phyloP scores from a whole-genome alignment of 2,797 vertebrate species.

The Chelmon rostratus region DNA sequence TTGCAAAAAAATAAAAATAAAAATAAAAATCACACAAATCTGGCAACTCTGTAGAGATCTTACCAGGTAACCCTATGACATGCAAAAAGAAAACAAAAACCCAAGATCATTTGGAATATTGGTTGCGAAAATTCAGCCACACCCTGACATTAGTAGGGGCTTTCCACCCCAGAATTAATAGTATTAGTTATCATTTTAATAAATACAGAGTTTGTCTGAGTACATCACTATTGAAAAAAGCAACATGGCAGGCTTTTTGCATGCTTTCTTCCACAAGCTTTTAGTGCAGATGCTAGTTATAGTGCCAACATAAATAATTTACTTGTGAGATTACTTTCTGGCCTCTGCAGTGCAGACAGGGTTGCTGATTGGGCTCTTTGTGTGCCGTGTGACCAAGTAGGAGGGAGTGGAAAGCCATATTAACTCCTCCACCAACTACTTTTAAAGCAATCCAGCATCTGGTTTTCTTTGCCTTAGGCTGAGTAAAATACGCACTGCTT shows the following conservation, averaged over 20 bases:
- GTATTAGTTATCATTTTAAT: neutral
- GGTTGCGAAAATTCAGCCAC: too few species aligned
- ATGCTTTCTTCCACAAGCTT: constrained; percentile 79
- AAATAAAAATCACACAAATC: too few species aligned
- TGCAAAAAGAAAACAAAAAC: neutral
- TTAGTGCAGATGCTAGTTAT: constrained; percentile 79
- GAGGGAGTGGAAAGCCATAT: constrained; percentile 43
- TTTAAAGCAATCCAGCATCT: constrained; percentile 14
- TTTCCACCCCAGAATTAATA: neutral
- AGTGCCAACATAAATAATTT: constrained; percentile 91
- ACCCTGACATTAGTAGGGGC: neutral
- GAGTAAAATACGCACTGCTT: constrained; percentile 39
- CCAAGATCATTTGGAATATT: neutral
- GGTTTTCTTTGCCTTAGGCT: neutral
- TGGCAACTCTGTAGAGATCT: neutral
- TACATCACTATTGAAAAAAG: constrained; percentile 38
- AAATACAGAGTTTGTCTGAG: neutral
- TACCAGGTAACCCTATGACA: neutral
- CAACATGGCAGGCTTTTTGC: constrained; percentile 51
- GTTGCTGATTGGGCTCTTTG: constrained; percentile 85
- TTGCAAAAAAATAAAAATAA: neutral
- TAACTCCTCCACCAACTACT: constrained; percentile 26
- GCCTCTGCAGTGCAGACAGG: constrained; percentile 77
- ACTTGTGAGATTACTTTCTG: constrained; percentile 80
- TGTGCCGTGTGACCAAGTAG: constrained; percentile 73